Base-by-base conservation (phyloP, 2,797 vertebrate genomes). In the Characodon lateralis region DNA sequence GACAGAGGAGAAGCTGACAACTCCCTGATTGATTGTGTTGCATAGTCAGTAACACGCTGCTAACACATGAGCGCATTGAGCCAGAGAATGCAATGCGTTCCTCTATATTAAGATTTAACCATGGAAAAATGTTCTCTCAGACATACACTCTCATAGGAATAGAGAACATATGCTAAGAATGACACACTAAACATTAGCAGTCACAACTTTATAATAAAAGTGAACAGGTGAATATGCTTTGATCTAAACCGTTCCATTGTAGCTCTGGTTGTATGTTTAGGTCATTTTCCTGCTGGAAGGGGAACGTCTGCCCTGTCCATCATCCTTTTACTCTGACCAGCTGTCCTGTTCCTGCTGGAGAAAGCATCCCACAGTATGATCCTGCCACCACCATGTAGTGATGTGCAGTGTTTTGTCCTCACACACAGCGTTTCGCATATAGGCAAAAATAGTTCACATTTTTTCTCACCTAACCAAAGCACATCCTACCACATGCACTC, bases 21-120 rank as follows among this genome's bases (percentile, higher is more conserved):
- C 74, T 90, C 89, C 89, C 78, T 86, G 87, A 92, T 82, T 91
- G 91, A 89, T 79, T 79, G 79, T 55, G 72, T 72, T 85, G 80
- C 76, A 87, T 88, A 94, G 91, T 91, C 81, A 90, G 80, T 69
- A 84, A 84, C 71, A 83, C 48, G 35, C 61, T 31, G 83, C 82
- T 71, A 84, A 87, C 74, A 83, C 79, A 20, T 50, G 79, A 78
- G 59, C 75, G 82, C 56, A 77, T 75, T 51, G 72, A 41, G 63
- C 48, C 79, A 43, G 28, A 6, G 76, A 80, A 31, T 39, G 70
- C 43, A 81, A 73, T 5, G 14, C 46, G 66, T 31, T 51, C 28
- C 50, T 71, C 48, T 16, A 74, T 71, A 59, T 80, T 91, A 83
- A 81, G 76, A 88, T 66, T 78, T 28, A 69, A 79, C 85, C 79